Conservation (phyloP, 1,140 invertebrate genomes). For the Tetragonula clypearis region DNA sequence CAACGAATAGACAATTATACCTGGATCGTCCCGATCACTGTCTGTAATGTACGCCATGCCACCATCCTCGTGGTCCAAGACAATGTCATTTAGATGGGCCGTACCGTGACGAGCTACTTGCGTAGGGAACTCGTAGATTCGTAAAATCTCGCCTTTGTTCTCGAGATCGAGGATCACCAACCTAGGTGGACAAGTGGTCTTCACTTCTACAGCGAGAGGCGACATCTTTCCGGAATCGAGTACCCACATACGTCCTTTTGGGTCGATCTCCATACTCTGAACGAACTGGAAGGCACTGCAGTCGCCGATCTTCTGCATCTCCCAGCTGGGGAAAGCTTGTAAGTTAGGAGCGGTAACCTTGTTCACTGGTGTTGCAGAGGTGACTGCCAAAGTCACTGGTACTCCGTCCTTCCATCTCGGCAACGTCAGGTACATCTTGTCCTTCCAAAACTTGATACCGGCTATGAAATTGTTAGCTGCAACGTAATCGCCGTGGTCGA, state of each 20-base stretch:
- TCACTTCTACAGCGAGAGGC: slow-evolving; percentile 78
- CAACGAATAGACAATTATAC: slow-evolving; percentile 87
- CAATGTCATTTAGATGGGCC: slow-evolving; percentile 86
- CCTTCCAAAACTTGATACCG: slow-evolving; percentile 85
- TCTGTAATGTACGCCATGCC: slow-evolving; percentile 88
- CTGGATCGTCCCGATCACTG: slow-evolving; percentile 84
- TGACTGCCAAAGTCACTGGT: slow-evolving; percentile 85
- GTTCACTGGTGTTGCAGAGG: slow-evolving; percentile 78
- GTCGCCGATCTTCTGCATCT: slow-evolving; percentile 83
- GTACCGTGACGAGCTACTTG: slow-evolving; percentile 81
- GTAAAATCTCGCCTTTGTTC: slow-evolving; percentile 81
- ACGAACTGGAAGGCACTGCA: slow-evolving; percentile 87
- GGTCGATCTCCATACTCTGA: slow-evolving; percentile 87
- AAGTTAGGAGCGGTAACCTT: slow-evolving; percentile 83
- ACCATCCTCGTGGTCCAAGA: slow-evolving; percentile 86
- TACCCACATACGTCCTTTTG: slow-evolving; percentile 87
- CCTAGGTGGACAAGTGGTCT: slow-evolving; percentile 84
- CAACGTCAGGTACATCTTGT: slow-evolving; percentile 84
- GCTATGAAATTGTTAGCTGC: slow-evolving; percentile 84
- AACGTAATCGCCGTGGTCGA: slow-evolving; percentile 82
- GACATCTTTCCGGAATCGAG: slow-evolving; percentile 85
- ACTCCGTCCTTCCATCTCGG: slow-evolving; percentile 86
- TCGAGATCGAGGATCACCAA: slow-evolving; percentile 87
- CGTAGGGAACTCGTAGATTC: slow-evolving; percentile 83
- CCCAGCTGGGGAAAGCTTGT: slow-evolving; percentile 86